Evolutionary conservation across 2,888 invertebrate genomes (phyloP), one percentile per base, ranked within the genome.

Genomic region (Mactromeris polynyma): DNA sequence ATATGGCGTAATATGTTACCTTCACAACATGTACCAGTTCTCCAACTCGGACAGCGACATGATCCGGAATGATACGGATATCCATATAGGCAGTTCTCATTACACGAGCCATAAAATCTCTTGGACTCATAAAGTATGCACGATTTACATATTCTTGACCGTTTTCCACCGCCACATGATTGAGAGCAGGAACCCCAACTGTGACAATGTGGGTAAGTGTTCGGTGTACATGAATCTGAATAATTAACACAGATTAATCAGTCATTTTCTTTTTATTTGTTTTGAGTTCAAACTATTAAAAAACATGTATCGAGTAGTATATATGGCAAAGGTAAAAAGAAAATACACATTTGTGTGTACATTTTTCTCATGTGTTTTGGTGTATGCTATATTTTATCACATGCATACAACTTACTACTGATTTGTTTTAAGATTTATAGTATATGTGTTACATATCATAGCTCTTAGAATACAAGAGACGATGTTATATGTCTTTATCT

Each of bases 31-130:
- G 19, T 51, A 17, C 80, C 80, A 2, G 17, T 14, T 51, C 80
- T 80, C 80, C 80, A 80, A 31, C 17, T 26, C 21, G 42, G 42
- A 80, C 80, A 80, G 19, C 17, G 80, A 80, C 80, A 80, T 31
- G 17, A 19, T 19, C 51, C 46, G 4, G 31, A 9, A 31, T 42
- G 6, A 31, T 31, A 80, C 9, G 80, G 46, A 42, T 42, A 31
- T 9, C 31, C 51, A 51, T 80, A 19, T 17, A 31, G 31, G 33
- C 80, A 80, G n/a, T 6, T 1, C 33, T 80, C 46, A 19, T 46
- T 80, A 31, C 80, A 80, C 4, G n/a, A 19, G 19, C 19, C 46
- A 33, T 33, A 7, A 73, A 73, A 73, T 36, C 0, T 80, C 31
- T 46, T 46, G 0, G 14, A 2, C 3, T 9, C 2, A 31, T 26